Conservation (phyloP, 2,797 vertebrate species). For the Adrianichthys oophorus region DNA sequence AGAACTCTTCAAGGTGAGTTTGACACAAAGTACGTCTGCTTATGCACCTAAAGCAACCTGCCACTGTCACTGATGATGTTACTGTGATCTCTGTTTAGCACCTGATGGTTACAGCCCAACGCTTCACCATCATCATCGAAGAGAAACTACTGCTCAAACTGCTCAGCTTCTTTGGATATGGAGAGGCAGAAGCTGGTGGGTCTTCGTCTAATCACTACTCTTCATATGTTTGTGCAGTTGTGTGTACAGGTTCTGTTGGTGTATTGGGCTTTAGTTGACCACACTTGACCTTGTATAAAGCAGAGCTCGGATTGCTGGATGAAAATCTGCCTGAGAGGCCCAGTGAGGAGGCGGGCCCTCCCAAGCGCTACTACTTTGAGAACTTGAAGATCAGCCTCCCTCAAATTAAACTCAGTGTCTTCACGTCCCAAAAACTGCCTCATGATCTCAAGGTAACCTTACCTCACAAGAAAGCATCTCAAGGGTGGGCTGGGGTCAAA, state of each 20-base stretch:
- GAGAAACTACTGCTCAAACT: conserved; percentile 96
- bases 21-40: not conserved
- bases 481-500: not conserved
- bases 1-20: conserved; percentile 92
- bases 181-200: conserved; percentile 88
- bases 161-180: conserved; percentile 91
- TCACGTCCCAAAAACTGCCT: conserved; percentile 93
- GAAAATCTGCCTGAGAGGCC: conserved; percentile 90
- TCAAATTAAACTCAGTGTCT: conserved; percentile 94
- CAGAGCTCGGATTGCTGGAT: conserved; percentile 93
- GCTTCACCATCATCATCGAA: conserved; percentile 93
- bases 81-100: conserved; percentile 74
- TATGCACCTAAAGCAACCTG: not conserved
- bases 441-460: conserved; percentile 89
- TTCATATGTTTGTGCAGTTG: not conserved
- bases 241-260: no score
- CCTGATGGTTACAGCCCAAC: conserved; percentile 91
- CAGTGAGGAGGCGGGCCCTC: conserved; percentile 77
- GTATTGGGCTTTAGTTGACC: no score
- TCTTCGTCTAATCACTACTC: not conserved
- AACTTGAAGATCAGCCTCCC: conserved; percentile 96
- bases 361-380: conserved; percentile 93
- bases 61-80: conserved; percentile 4
- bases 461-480: not conserved
- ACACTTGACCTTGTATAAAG: not conserved